A percentile compares a stretch with the other conserved stretches of the same genome.
phyloP scores from a whole-genome alignment of 2,888 invertebrate species.

The Taenaris catops region DNA sequence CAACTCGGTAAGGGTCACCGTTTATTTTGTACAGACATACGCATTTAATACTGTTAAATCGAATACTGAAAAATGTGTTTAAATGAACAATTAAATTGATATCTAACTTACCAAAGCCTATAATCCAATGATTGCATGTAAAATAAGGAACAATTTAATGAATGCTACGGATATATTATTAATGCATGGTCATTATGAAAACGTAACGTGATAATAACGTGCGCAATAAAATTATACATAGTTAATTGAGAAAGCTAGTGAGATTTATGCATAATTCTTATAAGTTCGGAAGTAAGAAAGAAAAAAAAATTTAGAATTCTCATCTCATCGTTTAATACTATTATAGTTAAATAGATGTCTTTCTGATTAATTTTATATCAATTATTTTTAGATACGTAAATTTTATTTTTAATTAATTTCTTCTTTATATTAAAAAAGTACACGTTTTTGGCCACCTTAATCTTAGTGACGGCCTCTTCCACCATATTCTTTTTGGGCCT shows the following conservation, averaged over 20 bases:
- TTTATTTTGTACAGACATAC: no score
- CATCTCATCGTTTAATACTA: no score
- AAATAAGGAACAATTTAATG: slow-evolving; percentile 17
- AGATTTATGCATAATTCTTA: slow-evolving; percentile 16
- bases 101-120: slow-evolving; percentile 69
- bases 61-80: no score
- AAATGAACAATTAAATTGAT: no score
- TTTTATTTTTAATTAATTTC: not conserved
- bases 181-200: slow-evolving; percentile 31
- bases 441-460: slow-evolving; percentile 82
- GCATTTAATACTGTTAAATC: no score
- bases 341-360: no score
- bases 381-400: no score
- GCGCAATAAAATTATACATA: slow-evolving; percentile 31
- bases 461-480: slow-evolving; percentile 91
- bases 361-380: no score
- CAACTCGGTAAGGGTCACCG: no score
- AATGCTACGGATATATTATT: slow-evolving; percentile 4
- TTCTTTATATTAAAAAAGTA: slow-evolving; percentile 2
- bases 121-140: slow-evolving; percentile 45
- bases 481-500: slow-evolving; percentile 94
- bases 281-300: not conserved
- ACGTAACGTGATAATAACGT: slow-evolving; percentile 31
- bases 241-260: slow-evolving; percentile 28
- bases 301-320: no score